Evolutionary conservation across 2,888 invertebrate genomes (phyloP), one percentile per base, ranked within the genome.

Genomic region (Xylota segnis): DNA sequence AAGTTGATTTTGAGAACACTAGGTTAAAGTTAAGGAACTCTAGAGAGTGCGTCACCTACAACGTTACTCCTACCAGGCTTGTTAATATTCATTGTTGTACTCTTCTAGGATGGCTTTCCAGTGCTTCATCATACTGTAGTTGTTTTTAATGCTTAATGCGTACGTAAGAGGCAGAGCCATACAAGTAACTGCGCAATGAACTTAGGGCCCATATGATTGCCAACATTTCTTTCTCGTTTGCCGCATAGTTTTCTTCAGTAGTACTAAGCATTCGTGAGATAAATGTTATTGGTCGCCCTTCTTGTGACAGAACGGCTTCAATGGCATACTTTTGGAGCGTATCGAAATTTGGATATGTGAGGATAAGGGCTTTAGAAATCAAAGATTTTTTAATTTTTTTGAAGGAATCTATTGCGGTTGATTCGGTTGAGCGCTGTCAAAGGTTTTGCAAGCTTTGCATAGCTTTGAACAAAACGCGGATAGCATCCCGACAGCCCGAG

Each of bases 1-100:
- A 16, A 82, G n/a, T 50, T 75, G n/a, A 12, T 50, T 82, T 70
- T 14, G 54, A 0, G 81, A 1, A 71, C 58, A 5, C 14, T 16
- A 6, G 50, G 40, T 10, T 14, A 27, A 10, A 10, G 4, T 10
- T 29, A 23, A 12, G 71, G 71, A 59, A 29, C n/a, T 9, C 56
- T 32, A 5, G 77, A 77, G 2, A 77, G 52, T 9, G 58, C 66
- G 27, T 68, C 66, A 3, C 66, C 58, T 0, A 66, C 56, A 10
- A 50, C 23, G 6, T 50, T 50, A 10, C 23, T 23, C 6, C 12
- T 18, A 12, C 50, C 50, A 9, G 50, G 50, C 10, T 50, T 50
- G n/a, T n/a, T n/a, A n/a, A n/a, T n/a, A 16, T 47, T 47, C 45
- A 16, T 47, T 2, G 16, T 18, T 47, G 9, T 47, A 47, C 12